Evolutionary conservation across 2,113 vertebrate species (phyloP), one percentile per base, ranked within the genome.

Genomic region (Sisor rabdophorus): DNA sequence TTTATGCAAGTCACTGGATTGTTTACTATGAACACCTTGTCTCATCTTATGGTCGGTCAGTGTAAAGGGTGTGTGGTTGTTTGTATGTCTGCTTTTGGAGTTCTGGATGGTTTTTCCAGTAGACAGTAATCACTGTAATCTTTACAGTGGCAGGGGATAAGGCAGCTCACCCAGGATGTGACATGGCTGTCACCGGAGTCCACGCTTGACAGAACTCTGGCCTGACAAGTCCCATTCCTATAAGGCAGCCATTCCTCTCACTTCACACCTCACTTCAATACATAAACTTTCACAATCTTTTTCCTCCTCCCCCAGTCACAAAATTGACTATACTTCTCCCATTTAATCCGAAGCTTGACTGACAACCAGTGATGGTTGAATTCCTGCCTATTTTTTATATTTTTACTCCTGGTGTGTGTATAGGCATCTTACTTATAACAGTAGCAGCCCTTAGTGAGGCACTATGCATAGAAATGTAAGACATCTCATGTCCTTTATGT

Each of bases 211-310:
- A 87, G 87, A 71, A 80, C 79, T 81, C 67, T 70, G 81, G 82
- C 86, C 89, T 88, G 87, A 90, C 88, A 89, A 87, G 86, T 90
- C 85, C 84, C 85, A 81, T 76, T 72, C 82, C 84, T 88, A 83
- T 85, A 83, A 89, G 73, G 86, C 73, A 67, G 87, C 85, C 85
- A 76, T 88, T 83, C 80, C 79, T 78, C 83, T 78, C 77, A 74
- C 85, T 81, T 69, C 82, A 82, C 84, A 84, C 85, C 82, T 70
- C 75, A 79, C 52, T 28, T 73, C 77, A 64, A 73, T 76, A 72
- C 75, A 77, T 64, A 70, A 78, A 69, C 81, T 79, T 80, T 64
- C 79, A 56, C 71, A 72, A 48, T 58, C 52, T 16, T 54, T 70
- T 84, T 80, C 71, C 74, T 87, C 84, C 80, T 70, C 76, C 82